Evolutionary conservation across 2,797 vertebrate species (phyloP).

Genomic region (Balearica regulorum): DNA sequence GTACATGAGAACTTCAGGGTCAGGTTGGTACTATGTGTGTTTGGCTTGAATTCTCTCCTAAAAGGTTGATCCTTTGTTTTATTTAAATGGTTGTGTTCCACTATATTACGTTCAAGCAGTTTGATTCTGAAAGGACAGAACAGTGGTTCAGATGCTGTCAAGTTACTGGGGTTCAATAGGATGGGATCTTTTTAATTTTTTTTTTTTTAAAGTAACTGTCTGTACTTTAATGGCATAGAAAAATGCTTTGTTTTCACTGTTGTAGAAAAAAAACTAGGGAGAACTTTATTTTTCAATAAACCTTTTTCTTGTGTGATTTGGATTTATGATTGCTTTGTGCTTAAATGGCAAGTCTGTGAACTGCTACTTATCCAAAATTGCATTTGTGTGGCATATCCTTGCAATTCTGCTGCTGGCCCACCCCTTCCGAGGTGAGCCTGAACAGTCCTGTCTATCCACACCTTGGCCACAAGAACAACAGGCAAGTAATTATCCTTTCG

Average conservation of each 20-base stretch:
- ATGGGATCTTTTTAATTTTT: not conserved
- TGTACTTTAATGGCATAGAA: slow-evolving; percentile 70
- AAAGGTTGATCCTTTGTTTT: slow-evolving; percentile 5
- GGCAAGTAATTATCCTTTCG: not conserved
- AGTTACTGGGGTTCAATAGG: slow-evolving; percentile 39
- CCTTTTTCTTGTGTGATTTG: slow-evolving; percentile 87
- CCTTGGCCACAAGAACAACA: not conserved
- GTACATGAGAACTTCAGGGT: not conserved
- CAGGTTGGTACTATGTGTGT: not conserved
- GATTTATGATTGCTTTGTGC: slow-evolving; percentile 48
- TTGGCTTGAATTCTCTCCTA: slow-evolving; percentile 10
- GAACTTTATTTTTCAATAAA: slow-evolving; percentile 99
- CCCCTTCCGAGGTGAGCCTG: not conserved
- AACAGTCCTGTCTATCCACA: not conserved
- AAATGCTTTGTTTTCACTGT: slow-evolving; percentile 75
- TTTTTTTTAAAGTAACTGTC: slow-evolving; percentile 40
- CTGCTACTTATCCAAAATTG: not conserved
- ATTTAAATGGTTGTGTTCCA: slow-evolving; percentile 42
- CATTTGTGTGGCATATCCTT: not conserved
- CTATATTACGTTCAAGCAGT: slow-evolving; percentile 69
- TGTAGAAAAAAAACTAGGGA: slow-evolving; percentile 87
- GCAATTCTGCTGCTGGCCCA: not conserved
- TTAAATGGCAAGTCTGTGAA: not conserved
- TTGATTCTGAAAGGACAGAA: slow-evolving; percentile 45
- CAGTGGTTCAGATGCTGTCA: slow-evolving; percentile 44